Base-by-base conservation (phyloP, 2,797 vertebrate species). In the Capromys pilorides region DNA sequence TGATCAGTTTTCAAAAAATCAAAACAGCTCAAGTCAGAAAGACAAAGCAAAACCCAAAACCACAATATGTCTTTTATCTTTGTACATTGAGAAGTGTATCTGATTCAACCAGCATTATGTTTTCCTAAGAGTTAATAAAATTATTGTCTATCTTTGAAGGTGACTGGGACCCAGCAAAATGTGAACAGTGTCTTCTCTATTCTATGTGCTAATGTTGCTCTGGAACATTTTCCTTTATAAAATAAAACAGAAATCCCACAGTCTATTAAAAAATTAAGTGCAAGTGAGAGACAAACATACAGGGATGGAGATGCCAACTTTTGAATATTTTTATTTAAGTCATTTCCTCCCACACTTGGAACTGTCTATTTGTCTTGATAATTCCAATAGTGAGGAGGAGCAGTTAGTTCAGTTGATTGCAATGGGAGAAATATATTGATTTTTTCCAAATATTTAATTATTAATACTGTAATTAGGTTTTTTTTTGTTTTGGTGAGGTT, bases 381-480 rank as follows among this genome's bases (percentile, higher is more conserved):
- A 92, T 59, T 8, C 36, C 12, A 41, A 5, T 80, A n/a, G 26
- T 51, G 64, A 73, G 36, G 22, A 79, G 2, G 31, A 78, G 51
- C 1, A 92, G 54, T 84, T 51, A 90, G 86, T 49, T 93, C 4
- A 45, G 5, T 21, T 92, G 51, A 95, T 77, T 86, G 95, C 33
- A 66, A 94, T 4, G 41, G 82, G 97, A 95, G 9, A 86, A 94
- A 96, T 83, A 61, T 1, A 33, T 93, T 96, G 81, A 90, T 67
- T 87, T 91, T 84, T 81, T 39, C 51, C 39, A 96, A 82, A 11
- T 85, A 78, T 88, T 92, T 97, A 45, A 96, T 96, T 93, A 80
- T 91, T 81, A 86, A 79, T 41, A 69, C 51, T 93, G 26, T 3
- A 94, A 45, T 94, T 91, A 94, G 5, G 4, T 90, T 96, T 97